Evolutionary conservation across 2,797 vertebrate genomes (phyloP), one percentile per base, ranked within the genome.

Genomic region (Squalus acanthias): DNA sequence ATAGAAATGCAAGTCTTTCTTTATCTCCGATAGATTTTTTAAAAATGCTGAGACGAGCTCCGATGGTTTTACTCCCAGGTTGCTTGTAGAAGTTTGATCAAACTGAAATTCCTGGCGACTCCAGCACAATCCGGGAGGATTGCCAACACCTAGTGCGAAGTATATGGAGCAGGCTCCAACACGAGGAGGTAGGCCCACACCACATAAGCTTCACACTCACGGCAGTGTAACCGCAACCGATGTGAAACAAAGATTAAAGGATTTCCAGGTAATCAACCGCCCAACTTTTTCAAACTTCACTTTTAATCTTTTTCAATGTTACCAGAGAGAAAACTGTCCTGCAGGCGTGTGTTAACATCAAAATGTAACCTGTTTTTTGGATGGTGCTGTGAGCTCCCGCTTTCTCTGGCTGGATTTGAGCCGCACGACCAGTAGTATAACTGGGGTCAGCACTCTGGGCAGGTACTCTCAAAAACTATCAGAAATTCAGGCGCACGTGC

Each of bases 231-330:
- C 33, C 60, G 17, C 15, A 91, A 91, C 57, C 26, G 17, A 91
- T 33, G 12, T 12, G 60, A 17, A 63, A 29, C 88, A 91, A 63
- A 91, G 88, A n/a, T 65, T 91, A 20, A 91, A 91, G 15, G 13
- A 63, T 65, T n/a, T 63, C 57, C 33, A 91, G 57, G 33, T 65
- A 29, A 91, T 91, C 88, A n/a, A 91, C 5, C 33, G 33, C 6
- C 88, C 57, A n/a, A 39, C 39, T 57, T 91, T 63, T 91, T 88
- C 9, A 88, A 88, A 53, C 85, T 88, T 57, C 85, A 53, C 53
- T 57, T 88, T 91, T 91, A 63, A 91, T 91, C 53, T 9, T 91
- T 91, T 91, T 33, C 88, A 91, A 60, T 63, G 57, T 91, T 91
- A 65, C 60, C 60, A 33, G 57, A n/a, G 60, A 91, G 88, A 63